These are phyloP conservation scores for Helarctos malayanus DNA, from an alignment of 2,797 vertebrate species.

Conservation along the genomic window DNA sequence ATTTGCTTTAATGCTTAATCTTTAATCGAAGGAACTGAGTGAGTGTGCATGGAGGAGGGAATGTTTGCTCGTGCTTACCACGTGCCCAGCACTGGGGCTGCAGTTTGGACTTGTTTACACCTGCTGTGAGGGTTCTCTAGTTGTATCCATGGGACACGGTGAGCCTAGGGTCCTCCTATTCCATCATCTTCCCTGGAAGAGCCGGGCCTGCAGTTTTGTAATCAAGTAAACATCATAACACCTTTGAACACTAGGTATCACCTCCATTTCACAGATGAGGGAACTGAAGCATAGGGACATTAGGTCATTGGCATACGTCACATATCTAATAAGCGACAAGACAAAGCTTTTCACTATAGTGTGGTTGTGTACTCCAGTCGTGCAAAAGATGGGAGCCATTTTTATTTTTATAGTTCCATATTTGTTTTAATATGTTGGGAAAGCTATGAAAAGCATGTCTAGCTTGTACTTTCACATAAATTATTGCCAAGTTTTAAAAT, in stretches of 20 bases:
- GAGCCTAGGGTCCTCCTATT: too few species aligned
- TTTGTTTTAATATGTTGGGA: background rate
- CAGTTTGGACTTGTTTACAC: too few species aligned
- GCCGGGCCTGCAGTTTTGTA: background rate
- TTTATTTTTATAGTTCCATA: background rate
- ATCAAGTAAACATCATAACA: background rate
- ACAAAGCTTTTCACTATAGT: background rate
- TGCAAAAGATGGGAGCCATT: background rate
- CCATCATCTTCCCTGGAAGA: too few species aligned
- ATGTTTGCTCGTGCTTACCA: fast-evolving
- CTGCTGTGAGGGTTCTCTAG: too few species aligned
- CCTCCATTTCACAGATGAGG: background rate
- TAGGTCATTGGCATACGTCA: background rate
- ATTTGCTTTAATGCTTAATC: background rate
- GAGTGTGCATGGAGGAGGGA: background rate
- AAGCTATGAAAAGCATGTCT: background rate
- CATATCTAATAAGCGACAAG: too few species aligned
- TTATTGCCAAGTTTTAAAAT: background rate
- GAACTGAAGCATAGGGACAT: background rate
- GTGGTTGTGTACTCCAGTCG: too few species aligned
- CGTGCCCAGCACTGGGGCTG: fast-evolving
- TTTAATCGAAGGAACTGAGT: background rate
- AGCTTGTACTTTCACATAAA: background rate
- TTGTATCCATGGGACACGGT: too few species aligned
- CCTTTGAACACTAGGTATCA: background rate